Base-by-base conservation (phyloP, 2,113 vertebrate species). In the Gasterosteus nipponicus region DNA sequence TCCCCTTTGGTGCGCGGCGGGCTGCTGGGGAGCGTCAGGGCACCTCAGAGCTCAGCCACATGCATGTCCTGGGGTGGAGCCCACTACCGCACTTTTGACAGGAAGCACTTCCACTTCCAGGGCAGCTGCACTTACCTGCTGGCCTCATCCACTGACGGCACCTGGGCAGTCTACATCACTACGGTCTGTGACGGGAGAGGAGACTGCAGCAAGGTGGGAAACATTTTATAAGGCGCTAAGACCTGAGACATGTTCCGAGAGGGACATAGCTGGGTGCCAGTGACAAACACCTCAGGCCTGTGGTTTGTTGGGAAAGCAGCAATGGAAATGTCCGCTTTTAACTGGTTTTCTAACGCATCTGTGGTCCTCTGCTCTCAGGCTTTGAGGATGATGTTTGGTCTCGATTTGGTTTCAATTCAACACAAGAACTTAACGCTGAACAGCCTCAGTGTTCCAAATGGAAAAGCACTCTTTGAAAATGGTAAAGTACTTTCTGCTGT, bases 1-100 rank as follows among this genome's bases (percentile, higher is more conserved):
- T 89, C 92, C 26, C 93, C 94, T 2, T 54, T 92, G 33, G 82
- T 93, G 29, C 92, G 92, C 0, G 83, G 92, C 1, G 91, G 91
- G 16, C 78, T 93, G 15, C 70, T 90, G 8, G 89, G 93, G 4
- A 80, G 90, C 15, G 59, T 82, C 53, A 83, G 80, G 56, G 85
- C 26, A 54, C 88, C 82, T 11, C 92, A 78, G 19, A 89, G 90
- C n/a, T 93, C 88, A 0, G 94, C 94, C 82, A 92, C 94, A 18
- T 99, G 97, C 65, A 71, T 93, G 84, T 87, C 94, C 63, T 98
- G 96, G 97, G 95, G 95, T 0, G 94, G 96, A n/a, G 92, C 94
- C 22, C 95, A 95, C 46, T 96, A 94, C 83, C 95, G 94, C 46
- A 95, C 94, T 57, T 98, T 98, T 22, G 97, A 98, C 0, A 94